These are phyloP conservation scores for Drosophila lutescens DNA, from an alignment of 2,888 invertebrate genomes.

Conservation along the genomic window DNA sequence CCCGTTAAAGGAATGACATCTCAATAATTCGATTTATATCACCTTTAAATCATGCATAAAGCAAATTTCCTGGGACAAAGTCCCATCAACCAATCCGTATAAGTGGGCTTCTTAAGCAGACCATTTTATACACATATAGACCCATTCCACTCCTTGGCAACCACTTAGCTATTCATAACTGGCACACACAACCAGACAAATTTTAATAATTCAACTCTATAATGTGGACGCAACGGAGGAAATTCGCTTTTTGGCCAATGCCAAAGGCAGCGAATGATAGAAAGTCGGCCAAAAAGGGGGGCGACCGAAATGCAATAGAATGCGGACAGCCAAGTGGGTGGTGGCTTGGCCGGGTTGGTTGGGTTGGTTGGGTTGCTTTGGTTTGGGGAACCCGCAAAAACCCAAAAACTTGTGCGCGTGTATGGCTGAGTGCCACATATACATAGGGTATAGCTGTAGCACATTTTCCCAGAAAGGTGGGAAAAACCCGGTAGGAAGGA, in stretches of 20 bases:
- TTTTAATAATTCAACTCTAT: constrained; percentile 68
- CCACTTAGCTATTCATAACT: constrained; percentile 74
- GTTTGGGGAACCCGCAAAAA: constrained; percentile 58
- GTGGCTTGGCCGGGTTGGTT: neutral
- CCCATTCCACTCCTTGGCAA: constrained; percentile 48
- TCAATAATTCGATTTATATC: constrained; percentile 20
- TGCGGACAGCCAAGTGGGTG: constrained; percentile 9
- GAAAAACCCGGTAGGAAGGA: constrained; percentile 19
- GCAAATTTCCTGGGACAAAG: neutral
- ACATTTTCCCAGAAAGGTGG: constrained; percentile 44
- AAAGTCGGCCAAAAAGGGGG: constrained; percentile 33
- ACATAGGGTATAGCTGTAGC: constrained; percentile 14
- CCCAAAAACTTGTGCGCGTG: constrained; percentile 61
- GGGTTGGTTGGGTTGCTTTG: constrained; percentile 3
- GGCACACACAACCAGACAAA: constrained; percentile 43
- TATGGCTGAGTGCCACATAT: constrained; percentile 25
- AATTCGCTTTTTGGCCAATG: constrained; percentile 61
- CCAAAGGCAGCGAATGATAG: constrained; percentile 42
- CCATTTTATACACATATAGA: constrained; percentile 5
- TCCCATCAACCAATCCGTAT: constrained; percentile 16
- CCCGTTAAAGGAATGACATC: constrained; percentile 12
- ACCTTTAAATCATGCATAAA: constrained; percentile 27
- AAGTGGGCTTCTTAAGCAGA: constrained; percentile 14
- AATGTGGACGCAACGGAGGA: constrained; percentile 36
- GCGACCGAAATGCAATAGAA: constrained; percentile 40